phyloP scores from a whole-genome alignment of 2,888 invertebrate genomes.

The Drosophila helvetica region DNA sequence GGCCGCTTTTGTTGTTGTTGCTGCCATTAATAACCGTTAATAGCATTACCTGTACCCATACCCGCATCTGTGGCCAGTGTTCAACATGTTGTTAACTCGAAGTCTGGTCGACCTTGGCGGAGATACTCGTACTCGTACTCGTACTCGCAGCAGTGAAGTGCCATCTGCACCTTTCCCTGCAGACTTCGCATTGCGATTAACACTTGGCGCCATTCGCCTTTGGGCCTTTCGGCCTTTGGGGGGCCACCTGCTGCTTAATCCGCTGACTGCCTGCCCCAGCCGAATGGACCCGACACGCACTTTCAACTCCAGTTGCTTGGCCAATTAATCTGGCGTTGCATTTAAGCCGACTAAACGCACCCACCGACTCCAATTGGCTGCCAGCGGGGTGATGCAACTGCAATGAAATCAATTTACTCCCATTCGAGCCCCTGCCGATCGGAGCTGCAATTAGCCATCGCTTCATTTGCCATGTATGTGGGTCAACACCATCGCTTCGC shows the following conservation, averaged over 20 bases:
- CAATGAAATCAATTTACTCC: slow-evolving; percentile 56
- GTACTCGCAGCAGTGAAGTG: background rate
- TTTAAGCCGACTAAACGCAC: slow-evolving; percentile 63
- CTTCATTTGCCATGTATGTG: slow-evolving; percentile 72
- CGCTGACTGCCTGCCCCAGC: slow-evolving; percentile 14
- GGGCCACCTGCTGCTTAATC: slow-evolving; percentile 45
- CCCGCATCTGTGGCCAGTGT: slow-evolving; percentile 27
- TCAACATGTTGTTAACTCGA: slow-evolving; percentile 55
- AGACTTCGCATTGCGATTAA: slow-evolving; percentile 17
- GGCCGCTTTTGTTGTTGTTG: slow-evolving; percentile 22
- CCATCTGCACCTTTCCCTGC: slow-evolving; percentile 23
- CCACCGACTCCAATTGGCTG: slow-evolving; percentile 53
- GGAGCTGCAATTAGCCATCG: slow-evolving; percentile 52
- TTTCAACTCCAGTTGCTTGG: slow-evolving; percentile 47
- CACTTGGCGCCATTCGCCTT: slow-evolving; percentile 28
- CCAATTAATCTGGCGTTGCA: slow-evolving; percentile 66
- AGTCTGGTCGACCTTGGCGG: slow-evolving; percentile 55
- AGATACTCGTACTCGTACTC: slow-evolving; percentile 7
- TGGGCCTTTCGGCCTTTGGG: slow-evolving; percentile 11
- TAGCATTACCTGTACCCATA: slow-evolving; percentile 6
- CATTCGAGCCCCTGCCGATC: slow-evolving; percentile 6
- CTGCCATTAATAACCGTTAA: slow-evolving; percentile 64
- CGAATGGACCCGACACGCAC: slow-evolving; percentile 39
- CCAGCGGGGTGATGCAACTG: slow-evolving; percentile 60
- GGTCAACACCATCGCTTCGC: slow-evolving; percentile 53